Conservation (phyloP, 2,888 invertebrate species). For the Helicoverpa assulta region DNA sequence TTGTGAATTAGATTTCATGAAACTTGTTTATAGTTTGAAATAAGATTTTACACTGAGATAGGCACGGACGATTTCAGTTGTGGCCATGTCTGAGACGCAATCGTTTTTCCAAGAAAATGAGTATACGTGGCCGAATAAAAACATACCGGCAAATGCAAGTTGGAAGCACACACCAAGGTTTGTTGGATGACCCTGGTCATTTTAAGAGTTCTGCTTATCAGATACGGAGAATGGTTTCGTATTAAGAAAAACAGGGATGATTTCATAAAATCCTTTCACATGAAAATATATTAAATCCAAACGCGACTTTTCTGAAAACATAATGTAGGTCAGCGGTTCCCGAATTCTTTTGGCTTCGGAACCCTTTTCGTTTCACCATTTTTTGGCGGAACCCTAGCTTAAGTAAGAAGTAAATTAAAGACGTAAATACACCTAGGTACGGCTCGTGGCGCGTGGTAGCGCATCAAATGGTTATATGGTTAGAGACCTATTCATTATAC, state of each 20-base stretch:
- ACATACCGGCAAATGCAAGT: constrained; percentile 6
- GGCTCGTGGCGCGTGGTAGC: too few species aligned
- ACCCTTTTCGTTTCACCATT: too few species aligned
- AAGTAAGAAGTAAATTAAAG: too few species aligned
- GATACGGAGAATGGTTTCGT: not conserved
- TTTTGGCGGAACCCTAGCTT: too few species aligned
- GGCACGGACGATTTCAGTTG: constrained; percentile 20
- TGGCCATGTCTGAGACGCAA: constrained; percentile 15
- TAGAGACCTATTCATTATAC: too few species aligned
- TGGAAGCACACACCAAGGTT: not conserved
- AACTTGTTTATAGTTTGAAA: constrained; percentile 48
- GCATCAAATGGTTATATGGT: too few species aligned
- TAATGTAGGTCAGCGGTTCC: too few species aligned
- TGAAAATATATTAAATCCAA: not conserved
- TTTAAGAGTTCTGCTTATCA: not conserved
- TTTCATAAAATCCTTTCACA: too few species aligned
- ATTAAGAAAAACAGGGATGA: not conserved
- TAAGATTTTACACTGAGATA: constrained; percentile 41
- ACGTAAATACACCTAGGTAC: too few species aligned
- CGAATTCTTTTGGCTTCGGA: too few species aligned
- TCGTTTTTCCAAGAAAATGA: constrained; percentile 33
- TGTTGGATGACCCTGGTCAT: too few species aligned
- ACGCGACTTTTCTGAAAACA: not conserved
- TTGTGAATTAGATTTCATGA: constrained; percentile 54
- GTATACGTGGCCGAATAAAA: constrained; percentile 20